Evolutionary conservation across 2,797 vertebrate genomes (phyloP).

Genomic region (Melanotaenia parkinsoni): DNA sequence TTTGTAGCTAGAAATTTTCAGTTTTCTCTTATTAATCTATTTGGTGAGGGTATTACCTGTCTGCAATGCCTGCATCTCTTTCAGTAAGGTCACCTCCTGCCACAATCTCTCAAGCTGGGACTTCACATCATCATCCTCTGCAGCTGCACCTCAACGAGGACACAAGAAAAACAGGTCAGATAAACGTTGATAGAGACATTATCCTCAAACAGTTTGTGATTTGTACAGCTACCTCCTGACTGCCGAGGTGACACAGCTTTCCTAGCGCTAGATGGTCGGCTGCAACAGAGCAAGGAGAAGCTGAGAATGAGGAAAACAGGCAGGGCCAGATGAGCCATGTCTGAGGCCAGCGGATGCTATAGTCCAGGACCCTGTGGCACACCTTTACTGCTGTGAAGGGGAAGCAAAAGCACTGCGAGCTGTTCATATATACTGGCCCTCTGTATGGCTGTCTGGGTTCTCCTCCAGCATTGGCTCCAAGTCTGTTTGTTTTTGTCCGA

Average conservation of each 20-base stretch:
- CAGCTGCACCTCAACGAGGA: slow-evolving; percentile 68
- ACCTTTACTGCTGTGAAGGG: slow-evolving; percentile 61
- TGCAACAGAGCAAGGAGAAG: slow-evolving; percentile 82
- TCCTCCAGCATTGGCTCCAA: slow-evolving; percentile 76
- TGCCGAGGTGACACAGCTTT: slow-evolving; percentile 86
- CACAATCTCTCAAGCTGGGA: slow-evolving; percentile 92
- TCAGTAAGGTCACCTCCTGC: slow-evolving; percentile 95
- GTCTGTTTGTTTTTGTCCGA: slow-evolving; percentile 71
- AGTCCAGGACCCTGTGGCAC: slow-evolving; percentile 60
- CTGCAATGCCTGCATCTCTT: slow-evolving; percentile 96
- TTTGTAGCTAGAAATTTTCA: neutral
- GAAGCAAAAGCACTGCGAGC: slow-evolving; percentile 56
- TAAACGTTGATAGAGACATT: neutral
- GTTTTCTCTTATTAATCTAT: neutral
- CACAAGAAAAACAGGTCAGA: slow-evolving; percentile 28
- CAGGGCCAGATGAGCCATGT: slow-evolving; percentile 87
- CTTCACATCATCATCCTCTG: slow-evolving; percentile 89
- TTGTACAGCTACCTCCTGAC: slow-evolving; percentile 83
- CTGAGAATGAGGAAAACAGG: slow-evolving; percentile 83
- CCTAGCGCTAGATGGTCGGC: slow-evolving; percentile 82
- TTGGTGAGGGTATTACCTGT: slow-evolving; percentile 86
- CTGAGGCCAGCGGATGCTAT: slow-evolving; percentile 51
- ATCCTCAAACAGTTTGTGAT: neutral
- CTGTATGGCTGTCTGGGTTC: slow-evolving; percentile 77
- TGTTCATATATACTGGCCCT: slow-evolving; percentile 74